Evolutionary conservation across 2,797 vertebrate species (phyloP).

Genomic region (Emys orbicularis): DNA sequence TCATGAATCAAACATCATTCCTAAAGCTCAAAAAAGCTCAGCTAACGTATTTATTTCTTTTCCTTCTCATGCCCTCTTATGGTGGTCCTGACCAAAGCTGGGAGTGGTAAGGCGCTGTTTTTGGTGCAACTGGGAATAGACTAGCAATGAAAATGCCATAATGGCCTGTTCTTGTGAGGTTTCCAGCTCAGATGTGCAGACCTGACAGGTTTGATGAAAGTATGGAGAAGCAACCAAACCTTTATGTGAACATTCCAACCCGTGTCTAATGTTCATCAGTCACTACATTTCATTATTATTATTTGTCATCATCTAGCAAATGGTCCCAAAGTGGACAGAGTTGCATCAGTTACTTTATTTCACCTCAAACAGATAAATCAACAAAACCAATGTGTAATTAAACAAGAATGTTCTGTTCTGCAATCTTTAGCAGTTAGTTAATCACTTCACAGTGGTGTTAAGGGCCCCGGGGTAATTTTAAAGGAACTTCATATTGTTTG

Average conservation of each 20-base stretch:
- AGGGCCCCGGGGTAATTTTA: constrained; percentile 67
- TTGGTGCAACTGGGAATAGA: constrained; percentile 20
- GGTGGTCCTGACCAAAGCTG: constrained; percentile 22
- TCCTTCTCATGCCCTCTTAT: constrained; percentile 3
- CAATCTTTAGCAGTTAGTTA: constrained; percentile 63
- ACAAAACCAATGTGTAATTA: constrained; percentile 40
- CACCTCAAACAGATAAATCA: constrained; percentile 25
- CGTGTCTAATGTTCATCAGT: constrained; percentile 1
- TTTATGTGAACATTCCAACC: background rate
- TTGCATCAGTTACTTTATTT: constrained; percentile 21
- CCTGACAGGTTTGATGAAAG: constrained; percentile 15
- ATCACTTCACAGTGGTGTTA: constrained; percentile 52
- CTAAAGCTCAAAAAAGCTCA: background rate
- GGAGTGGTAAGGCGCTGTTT: constrained; percentile 39
- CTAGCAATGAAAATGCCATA: constrained; percentile 43
- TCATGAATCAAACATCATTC: background rate
- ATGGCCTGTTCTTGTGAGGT: background rate
- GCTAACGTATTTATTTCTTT: constrained; percentile 2
- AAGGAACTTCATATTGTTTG: constrained; percentile 55
- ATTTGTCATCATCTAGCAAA: background rate
- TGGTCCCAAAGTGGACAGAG: constrained; percentile 15
- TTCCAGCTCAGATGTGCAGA: constrained; percentile 41
- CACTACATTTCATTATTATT: background rate
- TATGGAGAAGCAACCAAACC: background rate
- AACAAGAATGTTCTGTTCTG: constrained; percentile 47